Conservation (phyloP, 2,797 vertebrate species). For the Eleutherodactylus coqui region DNA sequence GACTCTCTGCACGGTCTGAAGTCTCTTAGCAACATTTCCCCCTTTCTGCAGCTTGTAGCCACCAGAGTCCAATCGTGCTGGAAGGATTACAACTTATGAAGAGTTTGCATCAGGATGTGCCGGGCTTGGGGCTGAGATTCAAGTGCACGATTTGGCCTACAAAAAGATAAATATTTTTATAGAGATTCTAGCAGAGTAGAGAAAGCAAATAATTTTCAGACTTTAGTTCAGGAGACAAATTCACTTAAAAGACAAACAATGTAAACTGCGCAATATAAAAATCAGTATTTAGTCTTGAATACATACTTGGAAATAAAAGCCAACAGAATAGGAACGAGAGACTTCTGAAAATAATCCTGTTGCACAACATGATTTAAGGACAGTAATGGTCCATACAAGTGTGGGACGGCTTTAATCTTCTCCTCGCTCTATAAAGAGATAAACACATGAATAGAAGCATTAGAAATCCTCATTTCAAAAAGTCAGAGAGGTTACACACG, state of each 20-base stretch:
- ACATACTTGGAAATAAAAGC: constrained; percentile 92
- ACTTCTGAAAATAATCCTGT: constrained; percentile 93
- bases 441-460: neutral
- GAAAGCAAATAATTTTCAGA: neutral
- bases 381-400: constrained; percentile 90
- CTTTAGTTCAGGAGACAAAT: neutral
- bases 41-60: neutral
- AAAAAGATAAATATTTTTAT: constrained; percentile 41
- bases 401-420: constrained; percentile 86
- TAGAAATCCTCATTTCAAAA: neutral
- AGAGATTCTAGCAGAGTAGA: neutral
- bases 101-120: constrained; percentile 84
- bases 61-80: constrained; percentile 33
- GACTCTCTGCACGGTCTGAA: neutral
- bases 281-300: constrained; percentile 28
- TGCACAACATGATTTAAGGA: constrained; percentile 88
- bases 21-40: neutral
- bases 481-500: too few species aligned
- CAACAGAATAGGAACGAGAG: constrained; percentile 83
- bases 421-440: constrained; percentile 86
- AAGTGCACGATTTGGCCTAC: constrained; percentile 84
- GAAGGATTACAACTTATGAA: constrained; percentile 74
- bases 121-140: constrained; percentile 85
- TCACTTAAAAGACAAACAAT: neutral
- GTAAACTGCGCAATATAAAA: neutral